These are phyloP conservation scores for Scaptomyza polygonia DNA, from an alignment of 2,888 invertebrate genomes.

Conservation along the genomic window DNA sequence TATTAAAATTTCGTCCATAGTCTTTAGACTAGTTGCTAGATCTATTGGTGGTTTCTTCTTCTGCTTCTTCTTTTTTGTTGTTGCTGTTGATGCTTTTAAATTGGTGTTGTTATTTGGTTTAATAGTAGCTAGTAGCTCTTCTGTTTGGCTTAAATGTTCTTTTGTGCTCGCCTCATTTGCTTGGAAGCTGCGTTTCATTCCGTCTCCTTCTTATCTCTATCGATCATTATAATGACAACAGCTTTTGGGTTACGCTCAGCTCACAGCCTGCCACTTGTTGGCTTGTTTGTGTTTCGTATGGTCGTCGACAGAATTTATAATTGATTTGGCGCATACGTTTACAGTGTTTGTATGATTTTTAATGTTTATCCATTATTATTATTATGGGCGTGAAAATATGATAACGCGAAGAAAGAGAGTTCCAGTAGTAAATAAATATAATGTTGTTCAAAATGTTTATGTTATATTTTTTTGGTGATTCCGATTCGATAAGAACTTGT, in stretches of 20 bases:
- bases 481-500: too few species aligned
- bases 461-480: too few species aligned
- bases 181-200: conserved; percentile 49
- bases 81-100: neutral
- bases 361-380: conserved; percentile 55
- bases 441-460: conserved; percentile 1
- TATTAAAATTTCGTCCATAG: conserved; percentile 78
- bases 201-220: conserved; percentile 26
- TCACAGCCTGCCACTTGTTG: conserved; percentile 16
- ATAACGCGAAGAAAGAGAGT: conserved; percentile 16
- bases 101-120: conserved; percentile 14
- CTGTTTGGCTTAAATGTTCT: conserved; percentile 63
- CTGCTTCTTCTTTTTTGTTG: conserved; percentile 19
- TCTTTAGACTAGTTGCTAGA: conserved; percentile 17
- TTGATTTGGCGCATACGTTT: conserved; percentile 38
- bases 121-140: conserved; percentile 34
- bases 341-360: conserved; percentile 56
- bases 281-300: conserved; percentile 40
- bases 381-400: conserved; percentile 40
- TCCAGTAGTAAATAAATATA: conserved; percentile 8
- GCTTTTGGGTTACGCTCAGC: conserved; percentile 22
- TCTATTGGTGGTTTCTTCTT: conserved; percentile 11
- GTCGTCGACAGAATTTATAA: conserved; percentile 54
- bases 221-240: conserved; percentile 53
- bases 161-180: conserved; percentile 47